Evolutionary conservation across 1,140 invertebrate species (phyloP), one percentile per base, ranked within the genome.

Genomic region (Drosophila pruinosa): DNA sequence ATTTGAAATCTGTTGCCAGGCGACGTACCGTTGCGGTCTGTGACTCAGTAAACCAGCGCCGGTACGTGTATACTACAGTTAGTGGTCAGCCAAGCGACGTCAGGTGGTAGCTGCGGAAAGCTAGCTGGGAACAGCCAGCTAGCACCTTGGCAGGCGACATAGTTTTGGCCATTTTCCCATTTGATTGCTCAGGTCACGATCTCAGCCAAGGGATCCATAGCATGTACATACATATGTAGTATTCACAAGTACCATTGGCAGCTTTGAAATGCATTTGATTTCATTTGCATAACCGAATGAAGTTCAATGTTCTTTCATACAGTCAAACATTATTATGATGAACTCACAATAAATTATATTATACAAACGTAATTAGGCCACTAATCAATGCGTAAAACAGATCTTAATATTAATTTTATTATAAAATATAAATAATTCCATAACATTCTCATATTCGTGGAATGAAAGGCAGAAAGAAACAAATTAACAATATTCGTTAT

Each of bases 1-100:
- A 85, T 73, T 77, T 78, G 58, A 56, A 80, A 80, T 86, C 73
- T 67, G 59, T 83, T 78, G 75, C 59, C 72, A 71, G 67, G 59
- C 64, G 61, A 74, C 70, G 56, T 14, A 47, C 58, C 52, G 39
- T 61, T 59, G 59, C 39, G 54, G 59, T 62, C 31, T 62, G 36
- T 75, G 61, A 75, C 68, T 75, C 54, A 72, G 72, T 26, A 45
- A 62, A 69, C 31, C 53, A 39, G 38, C 19, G 50, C 22, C 45
- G 24, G 10, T 12, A 24, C 31, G 36, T 38, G 36, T 15, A 7
- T 26, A 21, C 21, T 14, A 45, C 59, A 56, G 59, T 57, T 50
- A 63, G 50, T 59, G 58, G 58, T 71, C 43, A 63, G 50, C 22
- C 24, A 17, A 63, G 48, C 28, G 48, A 12, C 47, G 53, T 43